These are phyloP conservation scores for Macrotus californicus DNA, from an alignment of 2,113 vertebrate species.

Conservation along the genomic window DNA sequence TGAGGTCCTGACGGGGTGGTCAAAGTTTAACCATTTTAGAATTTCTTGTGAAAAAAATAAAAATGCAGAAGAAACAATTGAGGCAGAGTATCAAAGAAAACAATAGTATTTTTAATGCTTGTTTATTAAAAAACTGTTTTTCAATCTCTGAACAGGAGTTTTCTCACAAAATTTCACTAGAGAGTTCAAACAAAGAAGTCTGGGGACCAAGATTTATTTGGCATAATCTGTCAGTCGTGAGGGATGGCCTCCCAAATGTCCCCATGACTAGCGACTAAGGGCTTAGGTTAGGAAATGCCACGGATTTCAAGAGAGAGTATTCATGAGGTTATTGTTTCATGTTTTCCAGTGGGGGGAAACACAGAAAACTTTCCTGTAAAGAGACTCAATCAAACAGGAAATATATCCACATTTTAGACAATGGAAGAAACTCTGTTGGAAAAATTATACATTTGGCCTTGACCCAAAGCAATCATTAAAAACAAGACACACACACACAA, in stretches of 20 bases:
- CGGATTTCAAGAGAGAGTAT: not conserved
- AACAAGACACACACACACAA: not conserved
- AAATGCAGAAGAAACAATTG: not conserved
- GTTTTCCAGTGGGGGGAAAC: slow-evolving; percentile 1
- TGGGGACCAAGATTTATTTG: not conserved
- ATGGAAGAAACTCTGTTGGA: slow-evolving; percentile 7
- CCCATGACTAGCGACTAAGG: not conserved
- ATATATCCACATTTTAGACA: slow-evolving; percentile 39
- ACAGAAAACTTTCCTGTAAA: slow-evolving; percentile 25
- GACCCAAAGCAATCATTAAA: slow-evolving; percentile 38
- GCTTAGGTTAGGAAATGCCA: not conserved
- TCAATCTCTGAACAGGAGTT: not conserved
- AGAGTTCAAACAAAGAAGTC: not conserved
- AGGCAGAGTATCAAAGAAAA: not conserved
- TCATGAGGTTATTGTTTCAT: slow-evolving; percentile 34
- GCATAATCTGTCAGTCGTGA: not conserved
- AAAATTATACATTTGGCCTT: slow-evolving; percentile 28
- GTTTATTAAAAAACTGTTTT: not conserved
- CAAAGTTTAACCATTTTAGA: slow-evolving; percentile 1
- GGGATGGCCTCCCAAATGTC: not conserved
- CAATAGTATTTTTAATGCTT: not conserved
- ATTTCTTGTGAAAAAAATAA: not conserved
- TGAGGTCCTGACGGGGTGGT: not conserved
- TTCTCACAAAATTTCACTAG: not conserved
- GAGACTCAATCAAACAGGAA: not conserved